phyloP scores from a whole-genome alignment of 2,113 vertebrate genomes.

The Forbesichthys agassizii region DNA sequence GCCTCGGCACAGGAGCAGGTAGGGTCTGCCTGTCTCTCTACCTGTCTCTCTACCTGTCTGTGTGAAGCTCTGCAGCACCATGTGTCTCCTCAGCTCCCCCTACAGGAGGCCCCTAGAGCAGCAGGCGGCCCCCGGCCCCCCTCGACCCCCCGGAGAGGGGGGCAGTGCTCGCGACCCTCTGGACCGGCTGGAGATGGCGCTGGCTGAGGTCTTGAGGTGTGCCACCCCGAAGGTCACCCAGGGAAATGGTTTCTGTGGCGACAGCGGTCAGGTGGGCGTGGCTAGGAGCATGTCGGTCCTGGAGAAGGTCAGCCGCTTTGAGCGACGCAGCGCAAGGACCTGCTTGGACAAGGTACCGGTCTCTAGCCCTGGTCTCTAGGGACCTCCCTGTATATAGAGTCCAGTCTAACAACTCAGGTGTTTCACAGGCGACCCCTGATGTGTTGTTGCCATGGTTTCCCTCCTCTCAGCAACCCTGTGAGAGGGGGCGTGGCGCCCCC shows the following conservation, averaged over 20 bases:
- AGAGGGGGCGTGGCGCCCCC: conserved; percentile 28
- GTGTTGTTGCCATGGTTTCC: conserved; percentile 6
- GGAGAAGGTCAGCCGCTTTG: conserved; percentile 89
- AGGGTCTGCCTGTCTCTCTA: neutral
- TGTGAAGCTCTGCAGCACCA: neutral
- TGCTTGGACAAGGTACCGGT: conserved; percentile 32
- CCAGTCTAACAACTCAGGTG: too few relatives aligned
- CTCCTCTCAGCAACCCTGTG: conserved; percentile 48
- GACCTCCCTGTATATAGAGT: too few relatives aligned
- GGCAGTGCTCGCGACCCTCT: conserved; percentile 63
- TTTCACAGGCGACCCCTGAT: too few relatives aligned
- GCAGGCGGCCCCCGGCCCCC: conserved; percentile 28
- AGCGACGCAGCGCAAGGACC: conserved; percentile 72
- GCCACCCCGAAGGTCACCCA: conserved; percentile 54
- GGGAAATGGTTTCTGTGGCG: conserved; percentile 25
- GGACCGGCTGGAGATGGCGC: conserved; percentile 72
- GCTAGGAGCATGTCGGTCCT: conserved; percentile 82
- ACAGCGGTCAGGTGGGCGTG: conserved; percentile 31
- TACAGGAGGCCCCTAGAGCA: conserved; percentile 51
- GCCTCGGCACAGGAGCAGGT: conserved; percentile 53
- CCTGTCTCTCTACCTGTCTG: too few relatives aligned
- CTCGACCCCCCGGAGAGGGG: conserved; percentile 42
- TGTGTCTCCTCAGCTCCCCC: neutral
- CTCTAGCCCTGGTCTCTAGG: neutral
- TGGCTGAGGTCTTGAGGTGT: conserved; percentile 70